Evolutionary conservation across 2,888 invertebrate species (phyloP).

Genomic region (Cryptops parisi): DNA sequence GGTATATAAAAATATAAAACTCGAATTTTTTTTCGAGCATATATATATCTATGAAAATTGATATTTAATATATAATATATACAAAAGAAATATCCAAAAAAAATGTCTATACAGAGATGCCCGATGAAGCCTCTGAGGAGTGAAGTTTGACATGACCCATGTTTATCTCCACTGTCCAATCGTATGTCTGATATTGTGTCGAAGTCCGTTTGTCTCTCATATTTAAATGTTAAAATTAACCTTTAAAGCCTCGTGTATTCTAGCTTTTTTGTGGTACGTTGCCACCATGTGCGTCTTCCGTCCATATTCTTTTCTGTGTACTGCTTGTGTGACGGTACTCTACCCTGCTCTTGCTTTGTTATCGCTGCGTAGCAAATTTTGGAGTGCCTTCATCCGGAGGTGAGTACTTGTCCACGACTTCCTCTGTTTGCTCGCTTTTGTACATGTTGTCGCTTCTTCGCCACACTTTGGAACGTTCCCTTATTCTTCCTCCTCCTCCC

Average conservation of each 20-base stretch:
- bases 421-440: slow-evolving; percentile 16
- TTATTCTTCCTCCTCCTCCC: not conserved
- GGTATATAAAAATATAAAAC: no score
- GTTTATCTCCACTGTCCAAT: slow-evolving; percentile 11
- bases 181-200: slow-evolving; percentile 14
- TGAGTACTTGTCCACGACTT: slow-evolving; percentile 43
- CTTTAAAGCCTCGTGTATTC: slow-evolving; percentile 16
- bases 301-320: slow-evolving; percentile 17
- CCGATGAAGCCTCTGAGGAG: not conserved
- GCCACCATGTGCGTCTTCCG: slow-evolving; percentile 16
- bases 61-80: no score
- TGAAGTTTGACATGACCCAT: slow-evolving; percentile 1
- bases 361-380: slow-evolving; percentile 66
- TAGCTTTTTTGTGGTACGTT: slow-evolving; percentile 16
- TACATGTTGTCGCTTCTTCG: slow-evolving; percentile 7
- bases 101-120: no score
- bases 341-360: slow-evolving; percentile 21
- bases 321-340: slow-evolving; percentile 20
- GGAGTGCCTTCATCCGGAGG: slow-evolving; percentile 98
- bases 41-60: no score
- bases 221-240: slow-evolving; percentile 14
- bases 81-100: no score
- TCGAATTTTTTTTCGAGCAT: no score
- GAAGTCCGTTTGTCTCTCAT: slow-evolving; percentile 15
- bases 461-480: not conserved